Evolutionary conservation across 1,140 invertebrate genomes (phyloP).

Genomic region (Megalopta genalis): DNA sequence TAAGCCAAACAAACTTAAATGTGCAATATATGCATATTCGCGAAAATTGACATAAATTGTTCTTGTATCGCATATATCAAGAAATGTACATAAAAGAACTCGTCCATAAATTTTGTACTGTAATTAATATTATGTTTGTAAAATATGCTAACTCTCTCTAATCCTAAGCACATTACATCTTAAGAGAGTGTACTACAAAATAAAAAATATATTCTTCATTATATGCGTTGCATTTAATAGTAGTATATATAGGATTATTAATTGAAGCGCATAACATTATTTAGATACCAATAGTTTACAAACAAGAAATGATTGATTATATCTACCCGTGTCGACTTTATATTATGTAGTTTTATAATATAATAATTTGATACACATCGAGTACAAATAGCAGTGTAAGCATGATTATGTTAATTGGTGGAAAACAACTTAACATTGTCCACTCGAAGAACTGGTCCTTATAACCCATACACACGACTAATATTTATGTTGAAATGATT

Average conservation of each 20-base stretch:
- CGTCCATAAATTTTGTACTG: not conserved
- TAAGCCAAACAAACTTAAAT: not conserved
- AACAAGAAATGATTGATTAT: no score
- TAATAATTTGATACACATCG: no score
- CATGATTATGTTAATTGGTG: not conserved
- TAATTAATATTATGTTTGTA: not conserved
- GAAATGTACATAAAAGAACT: conserved; percentile 20
- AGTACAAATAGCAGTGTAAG: not conserved
- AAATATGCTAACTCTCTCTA: no score
- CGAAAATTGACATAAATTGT: not conserved
- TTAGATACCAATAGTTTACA: no score
- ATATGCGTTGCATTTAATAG: no score
- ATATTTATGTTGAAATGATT: not conserved
- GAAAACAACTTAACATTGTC: not conserved
- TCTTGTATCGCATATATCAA: not conserved
- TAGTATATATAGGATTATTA: no score
- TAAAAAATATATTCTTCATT: no score
- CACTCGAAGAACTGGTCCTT: not conserved
- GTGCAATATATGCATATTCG: not conserved
- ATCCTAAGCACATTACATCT: no score
- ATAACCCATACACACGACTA: not conserved
- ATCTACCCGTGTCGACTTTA: no score
- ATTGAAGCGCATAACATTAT: no score
- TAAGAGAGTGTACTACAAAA: no score
- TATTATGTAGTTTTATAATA: no score